Evolutionary conservation across 2,888 invertebrate genomes (phyloP).

Genomic region (Xylota segnis): DNA sequence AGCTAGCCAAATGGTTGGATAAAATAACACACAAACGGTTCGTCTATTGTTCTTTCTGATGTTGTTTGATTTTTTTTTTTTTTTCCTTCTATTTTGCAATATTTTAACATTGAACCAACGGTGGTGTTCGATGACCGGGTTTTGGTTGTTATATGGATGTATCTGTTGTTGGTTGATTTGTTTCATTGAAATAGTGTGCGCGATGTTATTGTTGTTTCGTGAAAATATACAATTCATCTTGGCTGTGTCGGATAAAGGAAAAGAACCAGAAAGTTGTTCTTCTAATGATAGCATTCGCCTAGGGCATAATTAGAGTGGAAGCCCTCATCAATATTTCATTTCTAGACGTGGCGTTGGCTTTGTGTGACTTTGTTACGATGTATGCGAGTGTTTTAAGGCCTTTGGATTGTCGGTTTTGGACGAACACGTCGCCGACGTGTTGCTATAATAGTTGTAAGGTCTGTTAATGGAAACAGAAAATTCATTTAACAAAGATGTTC

Average conservation of each 20-base stretch:
- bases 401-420: conserved; percentile 18
- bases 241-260: conserved; percentile 43
- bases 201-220: conserved; percentile 50
- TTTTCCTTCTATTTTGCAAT: conserved; percentile 49
- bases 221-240: conserved; percentile 47
- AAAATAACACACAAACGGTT: conserved; percentile 42
- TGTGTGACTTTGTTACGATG: not conserved
- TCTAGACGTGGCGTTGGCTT: conserved; percentile 17
- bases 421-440: not conserved
- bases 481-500: conserved; percentile 29
- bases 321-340: conserved; percentile 70
- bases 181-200: conserved; percentile 40
- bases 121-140: conserved; percentile 59
- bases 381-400: conserved; percentile 1
- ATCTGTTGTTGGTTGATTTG: conserved; percentile 24
- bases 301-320: conserved; percentile 73
- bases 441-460: conserved; percentile 38
- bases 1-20: conserved; percentile 38
- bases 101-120: conserved; percentile 61
- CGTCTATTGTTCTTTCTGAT: conserved; percentile 29
- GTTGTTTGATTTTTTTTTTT: conserved; percentile 4
- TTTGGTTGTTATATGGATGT: conserved; percentile 47
- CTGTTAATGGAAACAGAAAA: conserved; percentile 47
- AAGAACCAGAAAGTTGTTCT: conserved; percentile 60
- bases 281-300: conserved; percentile 68